Conservation (phyloP, 37 sponge, comb jelly and placozoan species). For the Ephydatia muelleri region DNA sequence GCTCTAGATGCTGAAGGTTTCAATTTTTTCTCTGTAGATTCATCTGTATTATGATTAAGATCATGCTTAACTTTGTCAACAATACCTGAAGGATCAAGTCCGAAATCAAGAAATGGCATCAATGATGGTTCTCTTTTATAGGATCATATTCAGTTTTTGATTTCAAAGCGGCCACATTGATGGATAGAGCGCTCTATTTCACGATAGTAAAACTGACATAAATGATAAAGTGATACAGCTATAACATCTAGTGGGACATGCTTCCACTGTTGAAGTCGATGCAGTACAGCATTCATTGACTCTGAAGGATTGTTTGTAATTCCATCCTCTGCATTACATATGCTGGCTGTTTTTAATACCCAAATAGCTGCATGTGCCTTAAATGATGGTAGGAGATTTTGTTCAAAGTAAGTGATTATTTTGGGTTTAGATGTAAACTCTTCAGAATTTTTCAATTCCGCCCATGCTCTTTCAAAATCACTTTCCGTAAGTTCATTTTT, state of each 20-base stretch:
- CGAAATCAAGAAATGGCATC: neutral
- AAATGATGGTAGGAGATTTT: slow-evolving; percentile 9
- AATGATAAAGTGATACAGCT: too few species aligned
- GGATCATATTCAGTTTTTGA: slow-evolving; percentile 13
- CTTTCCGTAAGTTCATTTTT: too few species aligned
- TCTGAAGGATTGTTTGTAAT: slow-evolving; percentile 35
- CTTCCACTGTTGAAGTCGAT: slow-evolving; percentile 17
- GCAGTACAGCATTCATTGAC: slow-evolving; percentile 25
- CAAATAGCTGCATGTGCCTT: slow-evolving; percentile 12
- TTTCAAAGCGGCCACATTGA: slow-evolving; percentile 18
- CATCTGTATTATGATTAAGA: neutral
- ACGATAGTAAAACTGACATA: slow-evolving; percentile 15
- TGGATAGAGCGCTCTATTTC: slow-evolving; percentile 16
- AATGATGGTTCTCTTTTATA: slow-evolving; percentile 20
- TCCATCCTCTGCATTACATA: slow-evolving; percentile 18
- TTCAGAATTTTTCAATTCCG: too few species aligned
- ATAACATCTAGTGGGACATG: too few species aligned
- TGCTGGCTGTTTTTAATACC: slow-evolving; percentile 9
- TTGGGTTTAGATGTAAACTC: too few species aligned
- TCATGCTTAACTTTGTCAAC: slow-evolving; percentile 6
- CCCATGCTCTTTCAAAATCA: too few species aligned
- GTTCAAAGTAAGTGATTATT: slow-evolving; percentile 11
- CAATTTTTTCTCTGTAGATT: neutral
- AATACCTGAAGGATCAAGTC: slow-evolving; percentile 4
- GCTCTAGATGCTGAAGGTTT: neutral